These are phyloP conservation scores for Desmodus rotundus DNA, from an alignment of 2,113 vertebrate genomes.

Conservation along the genomic window DNA sequence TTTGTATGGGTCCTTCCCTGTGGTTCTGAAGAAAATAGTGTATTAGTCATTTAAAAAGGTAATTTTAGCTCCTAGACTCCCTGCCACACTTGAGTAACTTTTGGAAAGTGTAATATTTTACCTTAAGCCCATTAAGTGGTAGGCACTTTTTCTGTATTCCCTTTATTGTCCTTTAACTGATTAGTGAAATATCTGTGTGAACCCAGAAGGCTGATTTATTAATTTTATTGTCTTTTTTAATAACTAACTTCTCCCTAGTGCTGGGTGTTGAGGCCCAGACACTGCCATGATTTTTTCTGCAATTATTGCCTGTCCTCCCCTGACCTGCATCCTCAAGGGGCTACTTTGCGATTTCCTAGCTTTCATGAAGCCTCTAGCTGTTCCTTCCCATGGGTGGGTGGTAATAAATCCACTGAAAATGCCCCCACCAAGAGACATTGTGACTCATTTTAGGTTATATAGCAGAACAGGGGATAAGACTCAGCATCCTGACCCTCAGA, in stretches of 20 bases:
- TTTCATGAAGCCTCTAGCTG: slow-evolving; percentile 29
- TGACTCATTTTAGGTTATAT: background rate
- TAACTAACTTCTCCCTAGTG: slow-evolving; percentile 56
- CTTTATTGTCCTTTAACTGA: slow-evolving; percentile 45
- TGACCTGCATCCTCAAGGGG: background rate
- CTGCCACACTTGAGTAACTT: slow-evolving; percentile 40
- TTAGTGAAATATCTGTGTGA: slow-evolving; percentile 62
- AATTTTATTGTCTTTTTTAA: slow-evolving; percentile 69
- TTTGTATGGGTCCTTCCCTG: background rate
- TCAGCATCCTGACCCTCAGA: background rate
- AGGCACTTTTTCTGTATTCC: slow-evolving; percentile 40
- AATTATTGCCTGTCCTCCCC: slow-evolving; percentile 9
- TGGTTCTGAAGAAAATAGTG: slow-evolving; percentile 49
- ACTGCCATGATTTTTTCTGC: slow-evolving; percentile 20
- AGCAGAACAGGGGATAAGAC: background rate
- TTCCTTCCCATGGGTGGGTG: background rate
- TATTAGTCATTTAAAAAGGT: slow-evolving; percentile 53
- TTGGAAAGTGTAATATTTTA: slow-evolving; percentile 56
- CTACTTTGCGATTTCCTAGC: background rate
- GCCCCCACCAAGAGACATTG: background rate
- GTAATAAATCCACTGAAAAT: slow-evolving; percentile 7
- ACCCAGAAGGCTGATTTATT: slow-evolving; percentile 59
- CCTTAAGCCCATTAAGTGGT: slow-evolving; percentile 1
- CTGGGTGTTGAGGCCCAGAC: background rate
- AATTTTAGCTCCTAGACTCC: slow-evolving; percentile 43